Evolutionary conservation across 1,140 invertebrate species (phyloP), one percentile per base, ranked within the genome.

Genomic region (Odontomachus brunneus): DNA sequence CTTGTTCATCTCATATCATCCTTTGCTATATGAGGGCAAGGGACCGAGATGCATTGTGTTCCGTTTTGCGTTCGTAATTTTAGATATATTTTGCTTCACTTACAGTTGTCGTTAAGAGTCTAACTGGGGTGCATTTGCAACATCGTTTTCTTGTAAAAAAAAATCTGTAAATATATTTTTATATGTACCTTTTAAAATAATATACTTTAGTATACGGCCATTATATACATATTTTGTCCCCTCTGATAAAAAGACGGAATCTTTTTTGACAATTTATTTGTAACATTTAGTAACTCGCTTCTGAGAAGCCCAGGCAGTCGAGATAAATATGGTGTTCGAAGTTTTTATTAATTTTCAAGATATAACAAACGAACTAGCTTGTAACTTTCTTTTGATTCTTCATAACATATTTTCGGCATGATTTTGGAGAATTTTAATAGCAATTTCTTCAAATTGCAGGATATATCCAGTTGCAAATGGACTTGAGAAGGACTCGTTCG

Each of bases 71-170:
- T 71, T 76, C 62, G 78, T 85, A 89, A 82, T 66, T 82, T 85
- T 78, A 86, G 69, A 90, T 89, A 90, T 89, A 86, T 85, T 76
- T 82, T 89, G 92, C 93, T 94, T 93, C 63, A 91, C 86, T 93
- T 90, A 91, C 84, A 90, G 82, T 87, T 90, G 80, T 88, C 88
- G 71, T 90, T 90, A 86, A 93, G 89, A 93, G 91, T 93, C 92
- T 94, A 94, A 94, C 91, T 91, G 91, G 92, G 93, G 93, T 95
- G 93, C 94, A 95, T 94, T 94, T 95, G 94, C 94, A 95, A 94
- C 94, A 71, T 88, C 59, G 66, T 86, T 88, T 89, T 74, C 72
- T 73, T 33, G 73, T 65, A 74, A 80, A 71, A 82, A 57, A 60
- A 81, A 66, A 76, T 51, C 44, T 90, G 49, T 65, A 55, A 84